phyloP scores from a whole-genome alignment of 2,113 vertebrate species.

The Bungarus multicinctus region DNA sequence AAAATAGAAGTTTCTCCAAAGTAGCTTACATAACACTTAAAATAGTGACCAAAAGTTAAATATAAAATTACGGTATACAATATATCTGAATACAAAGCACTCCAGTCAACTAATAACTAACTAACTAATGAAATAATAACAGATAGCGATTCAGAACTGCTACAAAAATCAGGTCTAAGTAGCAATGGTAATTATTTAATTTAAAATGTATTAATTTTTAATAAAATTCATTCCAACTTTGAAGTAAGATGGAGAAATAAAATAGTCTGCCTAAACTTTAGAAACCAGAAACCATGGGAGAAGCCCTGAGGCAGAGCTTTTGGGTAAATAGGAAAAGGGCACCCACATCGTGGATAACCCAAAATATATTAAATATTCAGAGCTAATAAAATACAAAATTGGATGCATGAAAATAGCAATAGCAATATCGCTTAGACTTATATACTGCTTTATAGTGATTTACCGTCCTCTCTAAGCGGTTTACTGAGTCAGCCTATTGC shows the following conservation, averaged over 20 bases:
- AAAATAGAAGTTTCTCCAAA: not conserved
- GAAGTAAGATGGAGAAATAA: not conserved
- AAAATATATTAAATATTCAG: not conserved
- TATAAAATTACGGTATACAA: not conserved
- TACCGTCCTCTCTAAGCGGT: too few relatives aligned
- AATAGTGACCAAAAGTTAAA: not conserved
- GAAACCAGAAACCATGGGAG: not conserved
- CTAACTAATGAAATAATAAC: not conserved
- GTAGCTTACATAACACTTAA: not conserved
- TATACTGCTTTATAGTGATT: too few relatives aligned
- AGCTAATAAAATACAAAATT: not conserved
- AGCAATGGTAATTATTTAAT: not conserved
- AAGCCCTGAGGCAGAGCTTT: not conserved
- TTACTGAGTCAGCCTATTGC: too few relatives aligned
- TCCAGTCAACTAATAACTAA: not conserved
- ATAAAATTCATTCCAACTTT: not conserved
- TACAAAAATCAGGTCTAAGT: not conserved
- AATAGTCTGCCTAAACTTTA: not conserved
- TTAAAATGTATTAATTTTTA: not conserved
- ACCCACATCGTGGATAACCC: not conserved
- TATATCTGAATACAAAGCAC: not conserved
- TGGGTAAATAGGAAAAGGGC: not conserved
- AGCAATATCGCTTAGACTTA: too few relatives aligned
- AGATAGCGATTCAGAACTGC: not conserved
- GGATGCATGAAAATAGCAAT: not conserved